Conservation (phyloP, 2,888 invertebrate genomes). For the Tipula helvola region DNA sequence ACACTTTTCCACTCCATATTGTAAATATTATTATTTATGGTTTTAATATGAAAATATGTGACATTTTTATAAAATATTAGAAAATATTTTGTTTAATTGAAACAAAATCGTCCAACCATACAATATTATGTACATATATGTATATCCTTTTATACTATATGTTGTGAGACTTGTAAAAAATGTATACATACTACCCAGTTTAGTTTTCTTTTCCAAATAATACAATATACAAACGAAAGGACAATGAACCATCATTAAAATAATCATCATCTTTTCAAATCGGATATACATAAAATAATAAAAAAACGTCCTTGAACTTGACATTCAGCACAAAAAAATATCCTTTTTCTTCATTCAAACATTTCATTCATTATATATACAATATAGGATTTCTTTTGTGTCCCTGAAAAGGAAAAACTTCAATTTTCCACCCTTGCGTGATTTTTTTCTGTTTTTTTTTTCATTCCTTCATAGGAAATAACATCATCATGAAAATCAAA, state of each 20-base stretch:
- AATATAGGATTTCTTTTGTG: neutral
- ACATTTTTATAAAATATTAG: neutral
- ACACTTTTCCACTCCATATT: neutral
- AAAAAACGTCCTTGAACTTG: slow-evolving; percentile 6
- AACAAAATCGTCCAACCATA: neutral
- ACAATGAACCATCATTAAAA: neutral
- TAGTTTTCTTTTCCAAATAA: neutral
- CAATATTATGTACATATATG: neutral
- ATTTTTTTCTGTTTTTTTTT: neutral
- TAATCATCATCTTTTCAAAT: neutral
- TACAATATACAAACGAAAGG: neutral
- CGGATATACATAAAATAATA: neutral
- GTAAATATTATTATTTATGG: slow-evolving; percentile 4
- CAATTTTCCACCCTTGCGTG: slow-evolving; percentile 9
- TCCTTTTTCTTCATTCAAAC: neutral
- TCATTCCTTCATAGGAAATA: neutral
- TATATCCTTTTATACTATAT: neutral
- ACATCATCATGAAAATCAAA: neutral
- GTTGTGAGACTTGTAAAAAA: neutral
- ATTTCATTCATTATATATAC: neutral
- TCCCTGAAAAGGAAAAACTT: slow-evolving; percentile 6
- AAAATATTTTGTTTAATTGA: neutral
- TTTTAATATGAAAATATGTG: neutral
- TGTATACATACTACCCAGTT: neutral
- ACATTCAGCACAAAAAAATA: neutral